Base-by-base conservation (phyloP, 2,888 invertebrate species). In the Strigamia crassipes region DNA sequence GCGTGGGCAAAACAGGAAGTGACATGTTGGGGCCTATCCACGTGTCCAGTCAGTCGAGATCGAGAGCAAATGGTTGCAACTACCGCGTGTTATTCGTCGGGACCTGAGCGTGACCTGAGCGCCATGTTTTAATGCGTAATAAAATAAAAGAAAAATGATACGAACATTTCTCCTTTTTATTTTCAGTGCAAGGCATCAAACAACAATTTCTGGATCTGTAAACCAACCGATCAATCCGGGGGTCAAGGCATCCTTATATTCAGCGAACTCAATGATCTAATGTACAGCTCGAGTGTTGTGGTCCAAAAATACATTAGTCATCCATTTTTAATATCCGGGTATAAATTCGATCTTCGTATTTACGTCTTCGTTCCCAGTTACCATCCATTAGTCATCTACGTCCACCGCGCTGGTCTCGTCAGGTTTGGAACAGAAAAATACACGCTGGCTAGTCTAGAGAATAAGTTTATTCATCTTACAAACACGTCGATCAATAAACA, bases 401-500 rank as follows among this genome's bases (percentile, higher is more conserved):
- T 96, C 87, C 96, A 96, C 87, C 92, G 93, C 79, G 96, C 96
- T 86, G 96, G 97, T 8, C 88, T 97, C 61, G 87, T 85, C 4
- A 85, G 93, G 85, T 91, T 94, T 89, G 93, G 94, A 42, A 95
- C 95, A 0, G 94, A 94, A 87, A 95, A 94, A 86, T 95, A 94
- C 88, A 93, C 93, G 31, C 87, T 96, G 83, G 93, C 94, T 83
- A 94, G 95, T 84, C 90, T 97, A 78, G 92, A 92, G 86, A 94
- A 94, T 87, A 93, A 92, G 5, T 95, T 93, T 88, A 91, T 95
- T 84, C 96, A 97, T 88, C 89, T 97, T 84, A 97, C 96, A 0
- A 97, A 97, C 88, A 95, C 94, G 83, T 95, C 96, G 0, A 91
- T 97, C 77, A 96, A 97, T 89, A 96, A 96, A 89, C 91, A 93